These are phyloP conservation scores for Oryzias dopingdopingensis DNA, from an alignment of 2,797 vertebrate genomes.

Conservation along the genomic window DNA sequence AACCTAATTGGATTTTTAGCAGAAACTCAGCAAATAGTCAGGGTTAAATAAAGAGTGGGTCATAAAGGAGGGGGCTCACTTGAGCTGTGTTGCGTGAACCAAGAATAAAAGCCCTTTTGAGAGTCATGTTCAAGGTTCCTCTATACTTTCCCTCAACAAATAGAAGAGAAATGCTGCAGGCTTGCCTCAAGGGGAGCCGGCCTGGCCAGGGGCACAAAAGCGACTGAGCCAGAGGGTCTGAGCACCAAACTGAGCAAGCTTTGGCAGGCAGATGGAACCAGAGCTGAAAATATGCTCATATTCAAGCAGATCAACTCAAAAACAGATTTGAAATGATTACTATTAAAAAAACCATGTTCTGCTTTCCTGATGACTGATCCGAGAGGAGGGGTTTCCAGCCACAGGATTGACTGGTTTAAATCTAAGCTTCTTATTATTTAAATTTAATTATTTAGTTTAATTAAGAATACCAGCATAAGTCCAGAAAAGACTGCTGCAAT, in stretches of 20 bases:
- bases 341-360: background rate
- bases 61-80: slow-evolving; percentile 51
- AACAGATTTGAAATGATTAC: background rate
- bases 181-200: slow-evolving; percentile 50
- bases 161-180: slow-evolving; percentile 56
- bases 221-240: slow-evolving; percentile 34
- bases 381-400: too few relatives aligned
- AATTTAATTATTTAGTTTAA: too few relatives aligned
- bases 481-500: too few relatives aligned
- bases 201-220: slow-evolving; percentile 38
- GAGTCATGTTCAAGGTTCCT: slow-evolving; percentile 71
- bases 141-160: slow-evolving; percentile 63
- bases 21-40: slow-evolving; percentile 70
- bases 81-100: slow-evolving; percentile 53
- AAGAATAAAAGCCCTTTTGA: slow-evolving; percentile 56
- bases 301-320: slow-evolving; percentile 2
- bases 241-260: slow-evolving; percentile 33
- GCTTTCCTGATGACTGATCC: too few relatives aligned
- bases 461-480: too few relatives aligned
- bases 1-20: slow-evolving; percentile 80
- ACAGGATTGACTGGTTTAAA: too few relatives aligned
- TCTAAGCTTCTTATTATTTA: too few relatives aligned
- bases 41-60: slow-evolving; percentile 72
- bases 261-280: slow-evolving; percentile 15
- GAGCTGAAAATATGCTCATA: slow-evolving; percentile 4